Percentiles rank a stretch among this genome's conserved stretches.
Conservation (phyloP, 2,113 vertebrate genomes). For the Lepisosteus osseus region DNA sequence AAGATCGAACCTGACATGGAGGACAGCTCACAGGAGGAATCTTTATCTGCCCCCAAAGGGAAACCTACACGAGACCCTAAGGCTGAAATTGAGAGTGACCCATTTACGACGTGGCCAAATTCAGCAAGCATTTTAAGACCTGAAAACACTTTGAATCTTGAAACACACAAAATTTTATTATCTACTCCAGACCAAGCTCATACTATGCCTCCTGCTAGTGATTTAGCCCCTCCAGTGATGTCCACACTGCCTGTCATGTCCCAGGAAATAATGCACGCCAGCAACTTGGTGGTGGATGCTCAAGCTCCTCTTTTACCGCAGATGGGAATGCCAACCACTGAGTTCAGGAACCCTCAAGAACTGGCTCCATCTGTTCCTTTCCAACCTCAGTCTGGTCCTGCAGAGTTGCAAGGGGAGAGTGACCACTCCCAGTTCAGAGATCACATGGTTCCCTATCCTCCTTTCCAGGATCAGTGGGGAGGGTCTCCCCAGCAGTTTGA, state of each 20-base stretch:
- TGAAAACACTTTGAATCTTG: slow-evolving; percentile 41
- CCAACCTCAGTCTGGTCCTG: slow-evolving; percentile 45
- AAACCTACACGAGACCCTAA: slow-evolving; percentile 42
- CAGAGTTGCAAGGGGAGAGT: slow-evolving; percentile 49
- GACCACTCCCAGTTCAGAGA: slow-evolving; percentile 42
- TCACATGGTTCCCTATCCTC: slow-evolving; percentile 49
- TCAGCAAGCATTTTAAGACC: slow-evolving; percentile 67
- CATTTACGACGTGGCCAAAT: slow-evolving; percentile 69
- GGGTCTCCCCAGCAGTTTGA: slow-evolving; percentile 44
- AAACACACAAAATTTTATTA: slow-evolving; percentile 63
- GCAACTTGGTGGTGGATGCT: slow-evolving; percentile 36
- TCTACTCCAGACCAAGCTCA: slow-evolving; percentile 62
- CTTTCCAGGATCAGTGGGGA: slow-evolving; percentile 66
- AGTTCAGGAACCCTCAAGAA: slow-evolving; percentile 53
- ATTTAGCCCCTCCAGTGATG: slow-evolving; percentile 42
- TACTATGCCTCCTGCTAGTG: slow-evolving; percentile 38
- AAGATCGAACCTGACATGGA: slow-evolving; percentile 63
- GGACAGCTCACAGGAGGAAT: slow-evolving; percentile 34
- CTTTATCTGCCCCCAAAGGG: slow-evolving; percentile 40
- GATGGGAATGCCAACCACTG: slow-evolving; percentile 44
- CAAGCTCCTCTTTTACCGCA: slow-evolving; percentile 52
- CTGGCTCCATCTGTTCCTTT: slow-evolving; percentile 56
- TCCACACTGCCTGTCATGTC: slow-evolving; percentile 58
- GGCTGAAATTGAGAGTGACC: slow-evolving; percentile 51
- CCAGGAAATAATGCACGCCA: slow-evolving; percentile 43